Base-by-base conservation (phyloP, 2,113 vertebrate genomes). In the Ifrita kowaldi region DNA sequence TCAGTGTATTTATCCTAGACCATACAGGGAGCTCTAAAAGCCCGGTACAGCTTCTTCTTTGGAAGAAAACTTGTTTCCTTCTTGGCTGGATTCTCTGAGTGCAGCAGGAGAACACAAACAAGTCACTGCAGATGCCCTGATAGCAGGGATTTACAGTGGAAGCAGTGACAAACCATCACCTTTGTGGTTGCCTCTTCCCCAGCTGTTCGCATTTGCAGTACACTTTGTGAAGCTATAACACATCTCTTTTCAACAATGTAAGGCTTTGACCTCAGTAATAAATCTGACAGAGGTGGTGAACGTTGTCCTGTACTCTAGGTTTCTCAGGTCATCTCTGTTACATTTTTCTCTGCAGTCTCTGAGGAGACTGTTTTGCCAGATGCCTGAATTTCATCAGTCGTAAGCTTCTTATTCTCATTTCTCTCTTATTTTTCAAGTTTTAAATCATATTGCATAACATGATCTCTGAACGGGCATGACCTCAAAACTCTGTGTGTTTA, bases 371-470 rank as follows among this genome's bases (percentile, higher is more conserved):
- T 70, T 96, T 89, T 92, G 80, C 60, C 77, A 92, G 53, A 81
- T 90, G 64, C 56, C 73, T 89, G 79, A 79, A 81, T 86, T 96
- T 89, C 74, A 68, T 96, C 73, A 87, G 60, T 65, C 41, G 13
- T 90, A 87, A 87, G 49, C 68, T 93, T 37, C 83, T 92, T 92
- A 90, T 59, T 88, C 64, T 67, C 68, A 59, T 85, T 96, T 91
- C 52, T 82, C 57, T 81, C 28, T 50, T 63, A 68, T 71, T 87
- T 90, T 93, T 88, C 63, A 95, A 63, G 52, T 80, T 92, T 83
- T 74, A 77, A 91, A 67, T 88, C 80, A 26, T 86, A 33, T 96
- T 90, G 71, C 39, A 52, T 85, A 95, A 86, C 4, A 2, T 74
- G 67, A 67, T 93, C 84, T 79, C 88, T 92, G 77, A 94, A 69